Evolutionary conservation across 2,113 vertebrate genomes (phyloP).

Genomic region (Pithys albifrons): DNA sequence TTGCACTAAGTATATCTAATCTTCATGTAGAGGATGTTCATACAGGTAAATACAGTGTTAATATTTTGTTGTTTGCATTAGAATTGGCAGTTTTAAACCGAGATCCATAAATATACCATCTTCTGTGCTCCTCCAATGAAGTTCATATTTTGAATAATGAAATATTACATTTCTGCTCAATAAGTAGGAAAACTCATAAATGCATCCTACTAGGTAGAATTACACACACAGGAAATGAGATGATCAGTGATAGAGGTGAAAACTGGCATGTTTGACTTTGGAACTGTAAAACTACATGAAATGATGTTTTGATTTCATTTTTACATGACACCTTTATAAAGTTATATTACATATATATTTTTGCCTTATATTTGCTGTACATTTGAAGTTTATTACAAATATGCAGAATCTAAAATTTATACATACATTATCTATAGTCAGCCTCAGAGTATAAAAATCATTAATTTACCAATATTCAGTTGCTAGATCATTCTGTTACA

Average conservation of each 20-base stretch:
- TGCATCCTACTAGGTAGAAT: background rate
- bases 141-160: background rate
- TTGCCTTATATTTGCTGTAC: background rate
- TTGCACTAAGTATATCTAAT: background rate
- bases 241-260: background rate
- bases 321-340: background rate
- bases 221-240: background rate
- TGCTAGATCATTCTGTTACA: background rate
- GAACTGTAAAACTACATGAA: background rate
- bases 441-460: background rate
- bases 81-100: background rate
- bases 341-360: background rate
- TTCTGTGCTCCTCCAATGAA: background rate
- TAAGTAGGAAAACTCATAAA: background rate
- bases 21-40: background rate
- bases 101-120: background rate
- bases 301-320: background rate
- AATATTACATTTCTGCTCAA: background rate
- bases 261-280: background rate
- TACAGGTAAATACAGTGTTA: background rate
- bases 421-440: fast-evolving
- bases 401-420: background rate
- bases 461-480: background rate
- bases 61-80: background rate
- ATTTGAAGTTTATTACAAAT: background rate